Base-by-base conservation (phyloP, 2,888 invertebrate species). In the Eupelmus urozonus region DNA sequence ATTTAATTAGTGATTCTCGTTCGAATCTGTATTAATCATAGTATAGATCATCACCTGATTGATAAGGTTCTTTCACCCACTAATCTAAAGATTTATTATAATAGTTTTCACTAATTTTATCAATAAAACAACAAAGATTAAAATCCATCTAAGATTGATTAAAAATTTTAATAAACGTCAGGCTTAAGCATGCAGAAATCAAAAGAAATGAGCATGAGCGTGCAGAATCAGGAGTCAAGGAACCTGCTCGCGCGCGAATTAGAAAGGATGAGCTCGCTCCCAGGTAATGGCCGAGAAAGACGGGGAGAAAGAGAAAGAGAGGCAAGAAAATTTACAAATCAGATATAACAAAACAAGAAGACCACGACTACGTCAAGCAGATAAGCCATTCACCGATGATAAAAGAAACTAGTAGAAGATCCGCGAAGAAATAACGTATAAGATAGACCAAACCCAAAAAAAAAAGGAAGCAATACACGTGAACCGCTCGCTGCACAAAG, bases 251-350 rank as follows among this genome's bases (percentile, higher is more conserved):
- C 18, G 45, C 59, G 66, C 13, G 71, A 72, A 66, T 71, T 71
- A 72, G 77, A 72, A 71, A 51, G 66, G 62, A 65, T 3, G 59
- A 13, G 45, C 34, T 34, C 34, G 5, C 34, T 34, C 34, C 16
- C 55, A n/a, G 18, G 55, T 20, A 66, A 55, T 45, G 49, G 67
- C 65, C 70, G 67, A 70, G 69, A 51, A 16, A n/a, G 57, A 20
- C 25, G n/a, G n/a, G 34, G 40, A 49, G 45, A n/a, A 34, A 25
- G n/a, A n/a, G n/a, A 18, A 13, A 29, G 45, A 63, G 63, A n/a
- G n/a, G 55, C 9, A 49, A 29, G 51, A 71, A 75, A 55, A 29
- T 66, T 57, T 67, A 70, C 69, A 74, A 78, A 76, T 73, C 63
- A 65, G 67, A 72, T 71, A 67, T 71, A 67, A 67, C 18, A 16